A percentile compares a stretch with the other conserved stretches of the same genome.
These are phyloP conservation scores for Aspidiotus rigidus DNA, from an alignment of 2,888 invertebrate genomes.

Conservation along the genomic window DNA sequence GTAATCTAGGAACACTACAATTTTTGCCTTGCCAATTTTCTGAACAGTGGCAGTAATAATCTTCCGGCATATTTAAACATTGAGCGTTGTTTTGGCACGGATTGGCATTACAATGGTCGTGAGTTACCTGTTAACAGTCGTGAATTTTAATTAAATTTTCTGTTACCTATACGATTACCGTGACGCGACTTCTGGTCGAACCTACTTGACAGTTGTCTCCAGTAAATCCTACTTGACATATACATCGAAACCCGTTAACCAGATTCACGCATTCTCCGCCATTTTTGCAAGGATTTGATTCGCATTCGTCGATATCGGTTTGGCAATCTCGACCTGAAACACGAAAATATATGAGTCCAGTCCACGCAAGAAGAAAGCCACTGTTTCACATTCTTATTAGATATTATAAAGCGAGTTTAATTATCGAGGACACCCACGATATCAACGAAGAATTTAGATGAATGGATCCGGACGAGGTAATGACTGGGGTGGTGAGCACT, in stretches of 20 bases:
- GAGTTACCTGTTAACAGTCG: conserved; percentile 56
- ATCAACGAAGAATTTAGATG: too few relatives aligned
- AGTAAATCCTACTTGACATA: conserved; percentile 79
- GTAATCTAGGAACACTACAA: conserved; percentile 51
- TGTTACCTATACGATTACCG: neutral
- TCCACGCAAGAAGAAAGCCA: too few relatives aligned
- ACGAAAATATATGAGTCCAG: neutral
- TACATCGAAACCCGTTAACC: conserved; percentile 75
- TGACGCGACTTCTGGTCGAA: neutral
- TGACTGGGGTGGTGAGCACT: too few relatives aligned
- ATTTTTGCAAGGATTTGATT: conserved; percentile 74
- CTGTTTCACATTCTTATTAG: too few relatives aligned
- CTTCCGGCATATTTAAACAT: conserved; percentile 78
- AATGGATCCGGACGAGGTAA: too few relatives aligned
- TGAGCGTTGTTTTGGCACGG: conserved; percentile 80
- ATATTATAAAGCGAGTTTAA: too few relatives aligned
- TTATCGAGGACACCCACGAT: too few relatives aligned
- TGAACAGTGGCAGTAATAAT: conserved; percentile 86
- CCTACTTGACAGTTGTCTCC: conserved; percentile 77
- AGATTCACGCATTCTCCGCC: conserved; percentile 83
- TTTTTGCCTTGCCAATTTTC: conserved; percentile 73
- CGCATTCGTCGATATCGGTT: conserved; percentile 80
- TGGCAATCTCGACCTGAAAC: conserved; percentile 64
- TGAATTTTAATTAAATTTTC: conserved; percentile 1
- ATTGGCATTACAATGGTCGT: conserved; percentile 79